These are phyloP conservation scores for Rhegmatorhina hoffmannsi DNA, from an alignment of 2,113 vertebrate genomes.

Conservation along the genomic window DNA sequence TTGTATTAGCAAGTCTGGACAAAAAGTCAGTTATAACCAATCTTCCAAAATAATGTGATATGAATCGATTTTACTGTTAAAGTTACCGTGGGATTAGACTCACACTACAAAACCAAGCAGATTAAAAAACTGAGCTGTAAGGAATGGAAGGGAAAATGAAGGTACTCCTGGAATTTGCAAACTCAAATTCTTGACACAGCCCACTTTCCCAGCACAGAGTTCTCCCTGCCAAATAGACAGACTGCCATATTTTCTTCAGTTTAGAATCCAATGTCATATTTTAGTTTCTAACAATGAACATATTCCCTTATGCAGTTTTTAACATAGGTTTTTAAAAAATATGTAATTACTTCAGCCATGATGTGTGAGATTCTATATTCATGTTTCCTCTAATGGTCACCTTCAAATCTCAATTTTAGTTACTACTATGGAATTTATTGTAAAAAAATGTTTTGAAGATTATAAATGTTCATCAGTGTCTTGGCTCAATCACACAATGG, in stretches of 20 bases:
- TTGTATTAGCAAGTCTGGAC: not conserved
- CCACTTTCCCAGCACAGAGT: not conserved
- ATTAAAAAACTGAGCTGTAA: not conserved
- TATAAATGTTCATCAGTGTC: not conserved
- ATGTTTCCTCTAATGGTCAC: not conserved
- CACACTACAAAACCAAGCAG: not conserved
- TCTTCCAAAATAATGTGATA: not conserved
- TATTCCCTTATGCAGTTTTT: not conserved
- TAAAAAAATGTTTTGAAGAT: not conserved
- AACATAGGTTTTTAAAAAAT: not conserved
- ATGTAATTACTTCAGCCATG: not conserved
- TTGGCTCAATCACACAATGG: not conserved
- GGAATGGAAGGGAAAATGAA: not conserved
- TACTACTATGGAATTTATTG: not conserved
- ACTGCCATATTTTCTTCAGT: not conserved
- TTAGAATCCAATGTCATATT: not conserved
- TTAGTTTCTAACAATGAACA: not conserved
- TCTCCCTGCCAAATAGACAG: not conserved
- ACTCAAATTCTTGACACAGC: not conserved
- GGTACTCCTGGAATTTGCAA: not conserved
- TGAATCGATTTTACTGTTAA: not conserved
- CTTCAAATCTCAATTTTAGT: not conserved
- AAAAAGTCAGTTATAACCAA: not conserved
- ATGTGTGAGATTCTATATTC: not conserved
- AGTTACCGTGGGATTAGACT: not conserved